phyloP scores from a whole-genome alignment of 2,797 vertebrate genomes.

The Acanthornis magna region DNA sequence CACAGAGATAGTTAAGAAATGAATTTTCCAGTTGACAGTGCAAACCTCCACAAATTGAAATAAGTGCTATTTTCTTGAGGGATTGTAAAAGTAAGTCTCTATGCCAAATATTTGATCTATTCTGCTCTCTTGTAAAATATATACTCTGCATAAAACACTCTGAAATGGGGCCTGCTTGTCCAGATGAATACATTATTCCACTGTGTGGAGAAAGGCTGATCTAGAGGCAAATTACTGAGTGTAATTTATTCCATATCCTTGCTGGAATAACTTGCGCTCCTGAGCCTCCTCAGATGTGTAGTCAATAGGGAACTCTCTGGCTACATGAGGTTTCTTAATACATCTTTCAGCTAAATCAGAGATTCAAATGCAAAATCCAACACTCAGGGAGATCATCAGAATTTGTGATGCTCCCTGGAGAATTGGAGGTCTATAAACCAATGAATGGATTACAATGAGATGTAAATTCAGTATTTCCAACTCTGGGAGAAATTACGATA shows the following conservation, averaged over 20 bases:
- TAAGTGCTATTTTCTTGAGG: conserved; percentile 28
- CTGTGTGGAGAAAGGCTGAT: conserved; percentile 41
- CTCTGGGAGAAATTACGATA: neutral
- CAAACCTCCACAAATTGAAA: conserved; percentile 3
- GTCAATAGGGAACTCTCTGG: conserved; percentile 58
- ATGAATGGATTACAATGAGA: conserved; percentile 63
- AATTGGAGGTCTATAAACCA: conserved; percentile 55
- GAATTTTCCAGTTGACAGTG: neutral
- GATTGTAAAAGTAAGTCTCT: conserved; percentile 12
- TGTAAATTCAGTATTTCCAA: conserved; percentile 36
- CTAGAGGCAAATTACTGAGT: conserved; percentile 53
- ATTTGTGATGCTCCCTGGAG: conserved; percentile 54
- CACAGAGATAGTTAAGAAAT: neutral
- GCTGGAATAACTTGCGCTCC: conserved; percentile 46
- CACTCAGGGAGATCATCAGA: conserved; percentile 55
- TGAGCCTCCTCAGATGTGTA: conserved; percentile 49
- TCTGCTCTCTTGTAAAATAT: conserved; percentile 14
- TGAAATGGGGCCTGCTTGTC: conserved; percentile 48
- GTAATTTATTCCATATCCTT: conserved; percentile 56
- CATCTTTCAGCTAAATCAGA: conserved; percentile 69
- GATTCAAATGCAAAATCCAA: conserved; percentile 45
- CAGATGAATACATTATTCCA: conserved; percentile 46
- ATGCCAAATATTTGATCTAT: conserved; percentile 49
- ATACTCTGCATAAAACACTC: conserved; percentile 28
- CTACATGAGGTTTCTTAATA: conserved; percentile 54